These are phyloP conservation scores for Oophaga pumilio DNA, from an alignment of 2,113 vertebrate species.

Conservation along the genomic window DNA sequence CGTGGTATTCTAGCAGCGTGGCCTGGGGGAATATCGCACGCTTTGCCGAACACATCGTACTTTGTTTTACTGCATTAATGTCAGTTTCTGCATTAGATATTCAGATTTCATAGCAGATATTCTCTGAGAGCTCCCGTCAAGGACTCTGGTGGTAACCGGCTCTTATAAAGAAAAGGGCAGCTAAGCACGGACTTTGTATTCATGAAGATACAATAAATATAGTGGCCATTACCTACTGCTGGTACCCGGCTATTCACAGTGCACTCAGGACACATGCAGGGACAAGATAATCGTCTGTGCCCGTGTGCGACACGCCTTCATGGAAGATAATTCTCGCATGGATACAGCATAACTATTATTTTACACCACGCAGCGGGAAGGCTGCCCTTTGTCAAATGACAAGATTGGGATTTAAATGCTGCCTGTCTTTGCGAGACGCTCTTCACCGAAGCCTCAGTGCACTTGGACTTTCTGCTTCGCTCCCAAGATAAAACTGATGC, in stretches of 20 bases:
- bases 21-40: constrained; percentile 7
- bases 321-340: background rate
- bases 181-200: background rate
- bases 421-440: background rate
- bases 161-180: constrained; percentile 13
- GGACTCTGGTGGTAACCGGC: background rate
- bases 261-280: background rate
- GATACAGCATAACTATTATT: constrained; percentile 24
- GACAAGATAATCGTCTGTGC: background rate
- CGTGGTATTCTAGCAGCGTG: constrained; percentile 4
- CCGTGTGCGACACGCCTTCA: background rate
- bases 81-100: constrained; percentile 21
- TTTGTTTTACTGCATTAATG: constrained; percentile 29
- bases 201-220: constrained; percentile 6
- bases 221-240: constrained; percentile 1
- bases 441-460: background rate
- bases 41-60: background rate
- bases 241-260: background rate
- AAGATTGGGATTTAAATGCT: constrained; percentile 24
- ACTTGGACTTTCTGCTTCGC: background rate
- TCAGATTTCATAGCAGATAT: constrained; percentile 10
- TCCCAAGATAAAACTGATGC: background rate
- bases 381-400: constrained; percentile 31
- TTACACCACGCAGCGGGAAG: background rate
- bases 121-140: background rate